Conservation (phyloP, 2,797 vertebrate genomes). For the Coccyzus lansbergi region DNA sequence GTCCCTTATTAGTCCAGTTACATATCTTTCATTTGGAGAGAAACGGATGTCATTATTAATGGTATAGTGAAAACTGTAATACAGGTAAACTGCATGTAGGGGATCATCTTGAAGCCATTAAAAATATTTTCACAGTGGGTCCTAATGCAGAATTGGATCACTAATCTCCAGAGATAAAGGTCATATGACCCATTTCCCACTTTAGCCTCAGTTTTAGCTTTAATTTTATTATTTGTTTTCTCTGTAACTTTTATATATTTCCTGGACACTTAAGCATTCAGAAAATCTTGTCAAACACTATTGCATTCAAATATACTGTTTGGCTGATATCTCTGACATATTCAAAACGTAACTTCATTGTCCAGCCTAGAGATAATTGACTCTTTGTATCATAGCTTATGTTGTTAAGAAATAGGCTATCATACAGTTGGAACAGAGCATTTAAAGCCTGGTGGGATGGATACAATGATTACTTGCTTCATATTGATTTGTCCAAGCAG, state of each 20-base stretch:
- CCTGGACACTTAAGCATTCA: background rate
- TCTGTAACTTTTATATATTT: conserved; percentile 10
- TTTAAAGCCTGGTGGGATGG: conserved; percentile 7
- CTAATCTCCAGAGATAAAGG: conserved; percentile 1
- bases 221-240: conserved; percentile 19
- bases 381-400: conserved; percentile 13
- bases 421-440: background rate
- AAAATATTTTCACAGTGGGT: background rate
- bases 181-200: background rate
- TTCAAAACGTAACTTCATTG: conserved; percentile 14
- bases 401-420: conserved; percentile 18
- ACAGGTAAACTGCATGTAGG: background rate
- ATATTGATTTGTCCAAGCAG: conserved; percentile 63
- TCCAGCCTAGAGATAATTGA: conserved; percentile 36
- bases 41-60: conserved; percentile 24
- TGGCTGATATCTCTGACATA: background rate
- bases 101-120: background rate
- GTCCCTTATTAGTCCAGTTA: conserved; percentile 23
- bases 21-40: conserved; percentile 8
- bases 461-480: conserved; percentile 36
- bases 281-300: background rate
- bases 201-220: background rate
- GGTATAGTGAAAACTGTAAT: background rate
- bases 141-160: background rate
- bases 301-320: background rate